Conservation (phyloP, 2,113 vertebrate species). For the Cyrtonyx montezumae region DNA sequence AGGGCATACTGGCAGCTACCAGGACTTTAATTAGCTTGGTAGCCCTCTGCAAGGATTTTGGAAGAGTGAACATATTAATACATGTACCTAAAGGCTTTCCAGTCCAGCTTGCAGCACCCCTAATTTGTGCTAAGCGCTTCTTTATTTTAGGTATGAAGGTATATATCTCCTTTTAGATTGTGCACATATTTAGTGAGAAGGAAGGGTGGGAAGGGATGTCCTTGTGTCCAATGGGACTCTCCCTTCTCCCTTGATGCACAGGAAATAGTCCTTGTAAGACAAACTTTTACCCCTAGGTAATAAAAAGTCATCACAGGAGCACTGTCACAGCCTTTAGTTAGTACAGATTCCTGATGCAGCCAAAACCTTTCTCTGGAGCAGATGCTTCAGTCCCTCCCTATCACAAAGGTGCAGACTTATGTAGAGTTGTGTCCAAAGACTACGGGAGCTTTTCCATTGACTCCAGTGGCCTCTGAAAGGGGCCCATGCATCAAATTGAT, state of each 20-base stretch:
- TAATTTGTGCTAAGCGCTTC: background rate
- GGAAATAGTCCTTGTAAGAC: background rate
- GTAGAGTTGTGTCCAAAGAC: background rate
- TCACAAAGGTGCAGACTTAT: background rate
- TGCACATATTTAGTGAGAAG: background rate
- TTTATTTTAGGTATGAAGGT: background rate
- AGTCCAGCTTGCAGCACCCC: fast-evolving
- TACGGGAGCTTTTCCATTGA: background rate
- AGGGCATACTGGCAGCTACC: background rate
- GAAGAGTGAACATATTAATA: background rate
- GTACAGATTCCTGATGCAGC: background rate
- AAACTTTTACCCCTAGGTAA: background rate
- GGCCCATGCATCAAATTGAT: background rate
- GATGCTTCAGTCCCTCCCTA: background rate
- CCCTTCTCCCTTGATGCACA: background rate
- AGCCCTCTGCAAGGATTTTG: background rate
- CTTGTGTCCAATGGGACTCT: background rate
- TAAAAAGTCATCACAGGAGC: background rate
- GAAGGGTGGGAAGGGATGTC: background rate
- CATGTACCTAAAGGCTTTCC: background rate
- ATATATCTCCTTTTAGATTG: background rate
- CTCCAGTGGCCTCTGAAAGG: background rate
- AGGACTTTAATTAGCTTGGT: background rate
- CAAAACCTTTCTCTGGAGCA: background rate
- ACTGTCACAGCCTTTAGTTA: background rate